These are phyloP conservation scores for Pelodytes ibericus DNA, from an alignment of 2,797 vertebrate species.

Conservation along the genomic window DNA sequence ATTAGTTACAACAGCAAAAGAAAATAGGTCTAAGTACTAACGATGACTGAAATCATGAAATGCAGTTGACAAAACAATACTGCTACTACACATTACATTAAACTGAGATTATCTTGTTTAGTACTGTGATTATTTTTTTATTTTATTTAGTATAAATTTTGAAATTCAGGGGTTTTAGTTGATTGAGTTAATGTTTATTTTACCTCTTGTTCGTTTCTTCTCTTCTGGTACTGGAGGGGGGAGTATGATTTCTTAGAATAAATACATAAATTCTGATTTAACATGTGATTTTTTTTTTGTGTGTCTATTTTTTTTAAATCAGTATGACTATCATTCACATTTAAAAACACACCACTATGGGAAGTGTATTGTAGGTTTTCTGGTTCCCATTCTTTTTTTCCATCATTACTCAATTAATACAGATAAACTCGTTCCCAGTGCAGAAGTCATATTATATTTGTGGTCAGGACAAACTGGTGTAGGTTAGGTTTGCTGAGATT, in stretches of 20 bases:
- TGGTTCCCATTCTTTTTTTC: no score
- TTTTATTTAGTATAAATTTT: conserved; percentile 14
- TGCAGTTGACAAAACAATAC: background rate
- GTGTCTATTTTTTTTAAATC: conserved; percentile 4
- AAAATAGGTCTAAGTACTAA: background rate
- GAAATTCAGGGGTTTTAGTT: background rate
- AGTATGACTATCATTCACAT: background rate
- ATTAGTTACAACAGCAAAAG: background rate
- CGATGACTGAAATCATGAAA: background rate
- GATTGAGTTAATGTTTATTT: conserved; percentile 29
- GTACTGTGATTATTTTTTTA: background rate
- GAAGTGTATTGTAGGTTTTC: no score
- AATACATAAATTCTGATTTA: conserved; percentile 40
- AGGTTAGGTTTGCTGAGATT: no score
- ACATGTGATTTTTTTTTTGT: background rate
- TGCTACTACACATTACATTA: conserved; percentile 2
- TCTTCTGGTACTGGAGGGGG: conserved; percentile 67
- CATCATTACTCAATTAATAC: no score
- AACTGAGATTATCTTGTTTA: background rate
- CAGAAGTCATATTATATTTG: no score
- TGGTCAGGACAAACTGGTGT: no score
- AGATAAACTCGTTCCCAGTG: no score
- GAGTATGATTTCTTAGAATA: conserved; percentile 64
- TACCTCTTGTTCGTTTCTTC: conserved; percentile 69
- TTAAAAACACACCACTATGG: no score